Conservation (phyloP, 2,888 invertebrate species). For the Nephrocerus scutellatus region DNA sequence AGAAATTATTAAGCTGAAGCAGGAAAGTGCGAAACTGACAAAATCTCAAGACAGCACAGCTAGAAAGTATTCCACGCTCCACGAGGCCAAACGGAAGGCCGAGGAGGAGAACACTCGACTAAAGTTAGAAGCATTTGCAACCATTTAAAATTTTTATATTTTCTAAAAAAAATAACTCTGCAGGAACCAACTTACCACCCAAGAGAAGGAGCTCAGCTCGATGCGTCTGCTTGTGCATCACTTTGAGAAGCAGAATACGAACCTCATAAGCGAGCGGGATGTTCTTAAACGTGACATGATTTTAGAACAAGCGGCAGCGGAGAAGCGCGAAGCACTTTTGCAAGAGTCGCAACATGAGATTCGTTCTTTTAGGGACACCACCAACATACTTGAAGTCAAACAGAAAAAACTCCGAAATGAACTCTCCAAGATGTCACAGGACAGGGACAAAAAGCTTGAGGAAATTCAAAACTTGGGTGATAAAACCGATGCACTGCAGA, state of each 20-base stretch:
- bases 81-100: constrained; percentile 34
- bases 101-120: constrained; percentile 39
- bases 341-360: constrained; percentile 42
- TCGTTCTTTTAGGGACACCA: constrained; percentile 38
- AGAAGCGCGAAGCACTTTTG: constrained; percentile 29
- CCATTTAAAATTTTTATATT: background rate
- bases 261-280: constrained; percentile 42
- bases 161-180: background rate
- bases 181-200: constrained; percentile 37
- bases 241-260: constrained; percentile 38
- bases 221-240: constrained; percentile 41
- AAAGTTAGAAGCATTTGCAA: constrained; percentile 25
- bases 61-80: constrained; percentile 36
- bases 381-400: constrained; percentile 32
- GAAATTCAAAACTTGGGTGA: constrained; percentile 41
- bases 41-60: constrained; percentile 41
- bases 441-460: constrained; percentile 40
- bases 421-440: constrained; percentile 33
- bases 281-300: constrained; percentile 37
- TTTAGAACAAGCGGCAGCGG: constrained; percentile 28
- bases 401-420: constrained; percentile 37
- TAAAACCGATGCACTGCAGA: constrained; percentile 38
- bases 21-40: constrained; percentile 38
- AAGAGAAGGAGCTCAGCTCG: constrained; percentile 41
- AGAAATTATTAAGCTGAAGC: constrained; percentile 39